Evolutionary conservation across 1,140 invertebrate species (phyloP).

Genomic region (Pseudomyrmex sp.): DNA sequence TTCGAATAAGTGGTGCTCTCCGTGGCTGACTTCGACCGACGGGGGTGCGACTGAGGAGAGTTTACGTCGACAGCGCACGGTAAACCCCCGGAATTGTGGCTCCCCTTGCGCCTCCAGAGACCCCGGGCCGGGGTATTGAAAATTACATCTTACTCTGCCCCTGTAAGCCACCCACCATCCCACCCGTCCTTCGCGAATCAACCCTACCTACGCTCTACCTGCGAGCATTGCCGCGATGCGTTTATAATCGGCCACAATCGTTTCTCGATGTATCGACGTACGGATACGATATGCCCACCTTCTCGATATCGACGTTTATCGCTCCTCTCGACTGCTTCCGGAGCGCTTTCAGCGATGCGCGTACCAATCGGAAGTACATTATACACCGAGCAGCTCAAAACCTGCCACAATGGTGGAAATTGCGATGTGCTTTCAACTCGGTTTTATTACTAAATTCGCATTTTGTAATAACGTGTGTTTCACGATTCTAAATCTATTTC

Average conservation of each 20-base stretch:
- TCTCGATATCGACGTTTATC: conserved; percentile 12
- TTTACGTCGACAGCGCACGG: conserved; percentile 84
- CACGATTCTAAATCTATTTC: neutral
- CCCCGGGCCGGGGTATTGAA: conserved; percentile 80
- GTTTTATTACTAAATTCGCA: neutral
- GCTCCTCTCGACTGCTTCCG: neutral
- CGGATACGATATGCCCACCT: conserved; percentile 23
- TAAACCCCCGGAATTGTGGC: conserved; percentile 83
- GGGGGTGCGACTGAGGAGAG: conserved; percentile 82
- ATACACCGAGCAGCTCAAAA: conserved; percentile 16
- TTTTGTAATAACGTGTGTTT: neutral
- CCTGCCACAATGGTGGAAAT: conserved; percentile 1
- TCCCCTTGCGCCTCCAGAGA: conserved; percentile 81
- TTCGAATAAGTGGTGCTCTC: conserved; percentile 79
- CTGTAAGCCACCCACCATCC: conserved; percentile 61
- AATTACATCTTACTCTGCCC: conserved; percentile 83
- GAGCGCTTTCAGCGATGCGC: conserved; percentile 30
- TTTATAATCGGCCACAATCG: conserved; percentile 75
- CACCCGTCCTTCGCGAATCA: conserved; percentile 63
- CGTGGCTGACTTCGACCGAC: conserved; percentile 77
- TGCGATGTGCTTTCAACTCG: neutral
- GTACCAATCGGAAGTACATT: conserved; percentile 38
- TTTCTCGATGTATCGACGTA: conserved; percentile 49
- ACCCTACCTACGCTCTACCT: conserved; percentile 29
- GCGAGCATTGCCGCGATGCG: conserved; percentile 69